Evolutionary conservation across 2,888 invertebrate genomes (phyloP).

Genomic region (Adela reaumurella): DNA sequence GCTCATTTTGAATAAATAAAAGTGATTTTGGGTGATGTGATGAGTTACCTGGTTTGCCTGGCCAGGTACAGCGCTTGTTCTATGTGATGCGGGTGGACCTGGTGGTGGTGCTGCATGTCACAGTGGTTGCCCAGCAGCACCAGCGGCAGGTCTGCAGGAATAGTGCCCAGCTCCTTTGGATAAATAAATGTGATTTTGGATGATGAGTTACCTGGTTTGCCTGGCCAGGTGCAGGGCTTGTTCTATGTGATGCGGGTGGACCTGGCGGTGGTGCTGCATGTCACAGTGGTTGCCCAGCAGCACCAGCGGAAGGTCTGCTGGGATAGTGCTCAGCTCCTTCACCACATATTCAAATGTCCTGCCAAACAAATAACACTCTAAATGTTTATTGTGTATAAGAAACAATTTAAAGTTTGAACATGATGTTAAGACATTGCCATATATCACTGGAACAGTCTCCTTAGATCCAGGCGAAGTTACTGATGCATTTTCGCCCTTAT

Average conservation of each 20-base stretch:
- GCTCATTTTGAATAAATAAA: conserved; percentile 87
- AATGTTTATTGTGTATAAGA: no score
- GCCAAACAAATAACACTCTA: conserved; percentile 12
- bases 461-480: no score
- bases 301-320: conserved; percentile 75
- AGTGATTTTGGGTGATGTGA: no score
- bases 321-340: conserved; percentile 79
- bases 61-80: conserved; percentile 40
- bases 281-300: conserved; percentile 93
- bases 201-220: conserved; percentile 28
- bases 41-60: conserved; percentile 30
- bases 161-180: no score
- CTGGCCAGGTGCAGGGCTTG: conserved; percentile 39
- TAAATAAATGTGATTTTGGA: no score
- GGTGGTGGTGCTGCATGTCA: conserved; percentile 95
- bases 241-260: conserved; percentile 55
- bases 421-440: no score
- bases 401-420: conserved; percentile 1
- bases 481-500: no score
- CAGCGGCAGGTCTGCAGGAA: conserved; percentile 76
- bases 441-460: no score
- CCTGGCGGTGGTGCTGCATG: conserved; percentile 92
- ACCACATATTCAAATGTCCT: conserved; percentile 95
- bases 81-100: conserved; percentile 60
- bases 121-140: conserved; percentile 91